Base-by-base conservation (phyloP, 2,113 vertebrate genomes). In the pig (Sus scrofa) region DNA sequence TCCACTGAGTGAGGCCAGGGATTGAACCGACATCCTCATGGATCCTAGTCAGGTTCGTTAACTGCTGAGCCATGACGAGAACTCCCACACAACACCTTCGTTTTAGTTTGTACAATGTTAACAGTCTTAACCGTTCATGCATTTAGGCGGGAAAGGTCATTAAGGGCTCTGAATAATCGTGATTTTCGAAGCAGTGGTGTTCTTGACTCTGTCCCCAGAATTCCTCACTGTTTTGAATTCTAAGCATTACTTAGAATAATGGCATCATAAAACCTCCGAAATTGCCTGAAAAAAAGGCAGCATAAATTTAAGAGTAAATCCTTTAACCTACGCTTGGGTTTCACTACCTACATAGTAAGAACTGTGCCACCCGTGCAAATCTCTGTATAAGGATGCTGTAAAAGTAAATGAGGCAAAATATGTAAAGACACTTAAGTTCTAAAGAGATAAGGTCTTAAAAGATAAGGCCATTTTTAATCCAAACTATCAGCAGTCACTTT, bases 371-470 rank as follows among this genome's bases (percentile, higher is more conserved):
- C 63, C 60, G 58, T 9, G 37, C 84, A 97, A 95, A 94, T 89
- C 94, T 58, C 65, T 71, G 20, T 39, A 52, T 65, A 82, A 96
- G 88, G 52, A 85, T 54, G 68, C 20, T 15, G 12, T 94, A 89
- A 96, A 94, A 91, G 44, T 78, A 62, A 91, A 92, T 83, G 89
- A 91, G 54, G 89, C 93, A 92, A 94, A 96, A 94, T 83, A 84
- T 70, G 65, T 90, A 93, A 94, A 89, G 70, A 44, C 27, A 70
- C 24, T 81, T 81, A 78, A 62, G n/a, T 77, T 93, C 37, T 79
- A 92, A 95, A 67, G 73, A 95, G 79, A 63, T 62, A 84, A 67
- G 50, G 60, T 77, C 88, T 90, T 94, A 86, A 78, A 89, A 67
- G 52, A 50, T 62, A 96, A 94, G 58, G 44, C 52, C 78, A 92